These are phyloP conservation scores for Thalassoma bifasciatum DNA, from an alignment of 2,113 vertebrate genomes.

Conservation along the genomic window DNA sequence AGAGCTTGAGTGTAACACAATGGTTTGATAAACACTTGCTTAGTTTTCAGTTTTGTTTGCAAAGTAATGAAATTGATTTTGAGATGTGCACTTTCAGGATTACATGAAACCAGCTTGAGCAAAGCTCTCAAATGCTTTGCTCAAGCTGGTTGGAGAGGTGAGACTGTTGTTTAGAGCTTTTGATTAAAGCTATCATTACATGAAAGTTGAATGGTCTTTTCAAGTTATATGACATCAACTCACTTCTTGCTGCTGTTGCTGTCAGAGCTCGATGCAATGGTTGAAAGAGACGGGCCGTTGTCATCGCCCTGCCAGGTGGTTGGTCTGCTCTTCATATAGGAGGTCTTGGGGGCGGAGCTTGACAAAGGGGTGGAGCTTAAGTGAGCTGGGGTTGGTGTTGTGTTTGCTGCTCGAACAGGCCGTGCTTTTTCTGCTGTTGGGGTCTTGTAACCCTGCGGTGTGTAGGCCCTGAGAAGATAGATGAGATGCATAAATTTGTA, in stretches of 20 bases:
- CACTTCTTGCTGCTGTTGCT: slow-evolving; percentile 80
- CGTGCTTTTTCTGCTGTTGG: slow-evolving; percentile 78
- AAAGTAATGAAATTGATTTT: too few relatives aligned
- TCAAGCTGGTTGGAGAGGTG: too few relatives aligned
- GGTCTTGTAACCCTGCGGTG: slow-evolving; percentile 86
- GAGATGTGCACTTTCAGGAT: too few relatives aligned
- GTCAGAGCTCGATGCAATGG: slow-evolving; percentile 61
- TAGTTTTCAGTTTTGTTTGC: too few relatives aligned
- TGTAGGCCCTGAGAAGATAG: slow-evolving; percentile 77
- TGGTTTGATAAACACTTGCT: too few relatives aligned
- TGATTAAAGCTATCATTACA: too few relatives aligned
- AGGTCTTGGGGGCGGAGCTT: slow-evolving; percentile 89
- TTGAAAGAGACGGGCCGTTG: slow-evolving; percentile 59
- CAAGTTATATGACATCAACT: slow-evolving; percentile 2
- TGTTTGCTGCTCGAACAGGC: slow-evolving; percentile 75
- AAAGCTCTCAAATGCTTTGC: too few relatives aligned
- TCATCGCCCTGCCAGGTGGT: slow-evolving; percentile 81
- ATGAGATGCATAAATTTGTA: neutral
- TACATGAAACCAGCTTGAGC: too few relatives aligned
- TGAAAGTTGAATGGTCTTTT: neutral
- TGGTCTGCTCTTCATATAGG: slow-evolving; percentile 85
- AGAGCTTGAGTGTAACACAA: too few relatives aligned
- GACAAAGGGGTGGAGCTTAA: slow-evolving; percentile 84
- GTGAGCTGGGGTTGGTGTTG: slow-evolving; percentile 74
- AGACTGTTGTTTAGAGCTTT: too few relatives aligned